phyloP scores from a whole-genome alignment of 1,140 invertebrate species.

The Musca vetustissima region DNA sequence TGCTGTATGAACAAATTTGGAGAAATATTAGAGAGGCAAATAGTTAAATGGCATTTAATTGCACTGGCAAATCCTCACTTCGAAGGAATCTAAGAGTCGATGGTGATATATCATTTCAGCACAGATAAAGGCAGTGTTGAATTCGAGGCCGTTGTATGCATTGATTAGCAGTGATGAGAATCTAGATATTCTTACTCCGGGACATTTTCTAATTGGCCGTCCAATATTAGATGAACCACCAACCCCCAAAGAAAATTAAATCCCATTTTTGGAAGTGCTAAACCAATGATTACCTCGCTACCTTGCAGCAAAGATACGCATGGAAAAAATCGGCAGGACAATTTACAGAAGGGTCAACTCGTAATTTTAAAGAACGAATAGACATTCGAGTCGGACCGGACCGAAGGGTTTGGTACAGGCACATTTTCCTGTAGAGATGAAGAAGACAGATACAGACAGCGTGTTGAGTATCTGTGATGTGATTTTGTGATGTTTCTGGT shows the following conservation, averaged over 20 bases:
- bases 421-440: too few species aligned
- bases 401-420: too few species aligned
- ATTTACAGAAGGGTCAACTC: too few species aligned
- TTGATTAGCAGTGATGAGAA: slow-evolving; percentile 37
- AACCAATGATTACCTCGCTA: background rate
- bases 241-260: slow-evolving; percentile 5
- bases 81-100: slow-evolving; percentile 42
- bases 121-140: too few species aligned
- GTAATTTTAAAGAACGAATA: slow-evolving; percentile 37
- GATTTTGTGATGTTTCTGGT: too few species aligned
- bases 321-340: slow-evolving; percentile 37
- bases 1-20: background rate
- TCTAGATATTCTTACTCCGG: slow-evolving; percentile 45
- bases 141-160: too few species aligned
- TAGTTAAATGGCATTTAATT: slow-evolving; percentile 38
- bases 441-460: too few species aligned
- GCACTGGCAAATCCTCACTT: slow-evolving; percentile 39
- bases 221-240: slow-evolving; percentile 34
- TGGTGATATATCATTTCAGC: slow-evolving; percentile 38
- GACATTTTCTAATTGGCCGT: slow-evolving; percentile 52
- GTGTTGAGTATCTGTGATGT: too few species aligned
- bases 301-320: slow-evolving; percentile 33
- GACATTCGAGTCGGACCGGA: too few species aligned
- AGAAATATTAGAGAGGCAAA: too few species aligned
- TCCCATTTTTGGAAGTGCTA: background rate